Base-by-base conservation (phyloP, 2,113 vertebrate genomes). In the Cebus imitator region DNA sequence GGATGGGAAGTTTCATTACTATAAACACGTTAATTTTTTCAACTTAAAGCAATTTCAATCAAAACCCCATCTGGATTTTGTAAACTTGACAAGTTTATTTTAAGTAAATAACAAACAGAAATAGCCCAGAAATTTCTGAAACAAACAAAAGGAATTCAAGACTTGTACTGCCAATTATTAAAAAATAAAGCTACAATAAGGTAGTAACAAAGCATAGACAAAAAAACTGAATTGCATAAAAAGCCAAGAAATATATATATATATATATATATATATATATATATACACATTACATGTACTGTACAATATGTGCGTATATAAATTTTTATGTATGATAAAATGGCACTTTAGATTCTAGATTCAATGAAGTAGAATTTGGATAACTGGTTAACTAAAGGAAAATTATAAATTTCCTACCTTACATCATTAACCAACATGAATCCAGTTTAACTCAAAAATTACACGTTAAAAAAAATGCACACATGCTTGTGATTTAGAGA, bases 1-100 rank as follows among this genome's bases (percentile, higher is more conserved):
- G 30, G 68, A 78, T 85, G 64, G 68, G 48, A 95, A 83, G 50
- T 90, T 93, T 66, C 70, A 79, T 86, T 97, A 97, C 85, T 86
- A 78, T 61, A 95, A 96, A 96, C 93, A 97, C 73, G 93, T 88
- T 94, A 89, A 97, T 97, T 83, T 96, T 95, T 94, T 96, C 86
- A 93, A 93, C 72, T 94, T 93, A 91, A 85, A 94, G 66, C 57
- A 96, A 96, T 95, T 96, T 97, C 64, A 94, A 97, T 97, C 95
- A 97, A 96, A 95, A 96, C 89, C 68, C 91, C 96, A 95, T 95
- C 72, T 96, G 95, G 94, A 87, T 84, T 94, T 96, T 95, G 96
- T 76, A 88, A 97, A 95, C 81, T 87, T 92, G 70, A 94, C 64
- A 94, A 92, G 88, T 91, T 95, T 98, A 97, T 92, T 96, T 96